Evolutionary conservation across 2,888 invertebrate genomes (phyloP), one percentile per base, ranked within the genome.

Genomic region (Caenorhabditis doughertyi): DNA sequence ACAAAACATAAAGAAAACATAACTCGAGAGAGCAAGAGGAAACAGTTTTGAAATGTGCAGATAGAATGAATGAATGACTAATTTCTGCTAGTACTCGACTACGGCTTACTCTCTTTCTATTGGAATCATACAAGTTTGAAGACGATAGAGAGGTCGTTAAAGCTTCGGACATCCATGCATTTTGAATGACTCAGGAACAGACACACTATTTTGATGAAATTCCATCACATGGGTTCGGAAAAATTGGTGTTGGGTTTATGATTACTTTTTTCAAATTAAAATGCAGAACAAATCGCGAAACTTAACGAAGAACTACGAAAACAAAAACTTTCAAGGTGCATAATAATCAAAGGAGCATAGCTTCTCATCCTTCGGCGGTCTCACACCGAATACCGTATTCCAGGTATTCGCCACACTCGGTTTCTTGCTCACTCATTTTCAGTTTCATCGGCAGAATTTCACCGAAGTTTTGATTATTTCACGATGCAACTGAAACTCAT

Each of bases 21-120:
- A 65, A 49, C n/a, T 65, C 49, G 21, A 32, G 25, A 49, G 25
- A 11, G 8, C 11, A 25, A 32, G 25, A 25, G 60, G 53, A 68
- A 53, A 58, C 51, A n/a, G 60, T 56, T 65, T 65, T 18, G 51
- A 65, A 35, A 23, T 23, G 3, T 3, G 55, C 9, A 32, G 55
- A 21, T n/a, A 13, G 60, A 60, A 42, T 60, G 68, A 70, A 77
- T 77, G 68, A 62, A 77, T 74, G 74, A 65, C 56, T 62, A 62
- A 77, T 68, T 55, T 42, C 49, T 35, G 35, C 47, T 58, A 67
- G 76, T 76, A 76, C 77, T 68, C 67, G 47, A 73, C 18, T 32
- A 8, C 49, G 32, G 8, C 62, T 72, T n/a, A n/a, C n/a, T 60
- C 39, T 49, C 21, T 16, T 42, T 21, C 53, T 18, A 62, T 62